Evolutionary conservation across 2,113 vertebrate genomes (phyloP), one percentile per base, ranked within the genome.

Genomic region (Recurvirostra avosetta): DNA sequence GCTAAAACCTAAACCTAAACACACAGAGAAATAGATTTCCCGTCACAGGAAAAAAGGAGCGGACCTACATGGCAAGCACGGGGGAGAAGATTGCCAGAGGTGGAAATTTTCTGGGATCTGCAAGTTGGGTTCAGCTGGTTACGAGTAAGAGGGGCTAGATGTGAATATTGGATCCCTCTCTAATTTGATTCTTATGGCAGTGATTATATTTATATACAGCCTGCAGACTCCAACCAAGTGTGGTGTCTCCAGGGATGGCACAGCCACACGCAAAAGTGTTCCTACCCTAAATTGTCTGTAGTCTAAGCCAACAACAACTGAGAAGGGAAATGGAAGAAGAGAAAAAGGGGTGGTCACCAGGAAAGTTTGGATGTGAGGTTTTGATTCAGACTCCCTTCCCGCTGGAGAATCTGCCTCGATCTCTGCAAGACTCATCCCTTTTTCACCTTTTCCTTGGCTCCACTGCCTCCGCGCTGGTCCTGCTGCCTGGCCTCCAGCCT

Each of bases 131-230:
- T 95, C 94, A 94, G 84, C 84, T 95, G 77, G 91, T 97, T 96
- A 92, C 29, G 1, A 94, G 89, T 78, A 76, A 95, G 84, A 92
- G 71, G 84, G 95, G 47, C 74, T 85, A 88, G 75, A 96, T 94
- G 91, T 95, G 91, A 96, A 88, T 92, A 90, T 94, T 97, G 93
- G 89, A 96, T 97, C 96, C 45, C 11, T 79, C 71, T 94, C 81
- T 97, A 97, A 96, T 96, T 95, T 86, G 85, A 96, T 96, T 94
- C 95, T 97, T 96, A 96, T 97, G 95, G 84, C 84, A 95, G 71
- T 93, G 86, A 97, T 96, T 97, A 94, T 95, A 96, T 94, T 96
- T 96, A 95, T 96, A 96, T 77, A 91, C 92, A 97, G 94, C 91
- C 84, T 97, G 78, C 81, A 96, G 95, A 90, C 84, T 95, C 93